phyloP scores from a whole-genome alignment of 2,113 vertebrate species.

The Kryptolebias marmoratus region DNA sequence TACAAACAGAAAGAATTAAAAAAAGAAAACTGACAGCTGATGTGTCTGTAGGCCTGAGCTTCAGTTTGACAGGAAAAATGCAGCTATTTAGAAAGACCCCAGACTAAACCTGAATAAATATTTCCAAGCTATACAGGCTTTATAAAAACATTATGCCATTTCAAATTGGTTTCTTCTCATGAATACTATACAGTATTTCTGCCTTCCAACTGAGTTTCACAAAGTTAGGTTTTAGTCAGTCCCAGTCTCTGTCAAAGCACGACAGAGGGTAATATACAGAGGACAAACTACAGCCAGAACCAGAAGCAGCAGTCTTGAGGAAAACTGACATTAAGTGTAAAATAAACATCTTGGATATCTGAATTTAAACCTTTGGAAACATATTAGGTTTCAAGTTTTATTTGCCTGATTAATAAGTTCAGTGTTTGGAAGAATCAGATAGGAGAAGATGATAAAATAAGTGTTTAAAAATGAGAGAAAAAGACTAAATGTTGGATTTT shows the following conservation, averaged over 20 bases:
- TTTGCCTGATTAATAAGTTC: background rate
- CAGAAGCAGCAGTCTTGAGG: too few species aligned
- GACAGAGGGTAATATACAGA: background rate
- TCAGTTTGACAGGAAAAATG: constrained; percentile 14
- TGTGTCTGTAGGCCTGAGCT: constrained; percentile 14
- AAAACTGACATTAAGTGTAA: too few species aligned
- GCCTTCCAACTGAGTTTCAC: too few species aligned
- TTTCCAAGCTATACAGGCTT: constrained; percentile 14
- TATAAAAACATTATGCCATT: background rate
- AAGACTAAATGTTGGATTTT: background rate
- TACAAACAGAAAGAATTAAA: constrained; percentile 45
- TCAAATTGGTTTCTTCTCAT: background rate
- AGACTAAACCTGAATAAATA: constrained; percentile 21
- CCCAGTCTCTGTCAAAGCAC: background rate
- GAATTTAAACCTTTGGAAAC: too few species aligned
- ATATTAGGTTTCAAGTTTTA: background rate
- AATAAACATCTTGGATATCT: too few species aligned
- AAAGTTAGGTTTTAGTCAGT: too few species aligned
- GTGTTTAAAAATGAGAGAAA: background rate
- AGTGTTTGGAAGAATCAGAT: background rate
- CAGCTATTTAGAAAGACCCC: constrained; percentile 18
- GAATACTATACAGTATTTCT: background rate
- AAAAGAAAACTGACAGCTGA: constrained; percentile 44
- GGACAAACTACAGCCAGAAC: background rate
- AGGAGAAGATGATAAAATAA: background rate